Base-by-base conservation (phyloP, 1,140 invertebrate species). In the Holotrichia oblita region DNA sequence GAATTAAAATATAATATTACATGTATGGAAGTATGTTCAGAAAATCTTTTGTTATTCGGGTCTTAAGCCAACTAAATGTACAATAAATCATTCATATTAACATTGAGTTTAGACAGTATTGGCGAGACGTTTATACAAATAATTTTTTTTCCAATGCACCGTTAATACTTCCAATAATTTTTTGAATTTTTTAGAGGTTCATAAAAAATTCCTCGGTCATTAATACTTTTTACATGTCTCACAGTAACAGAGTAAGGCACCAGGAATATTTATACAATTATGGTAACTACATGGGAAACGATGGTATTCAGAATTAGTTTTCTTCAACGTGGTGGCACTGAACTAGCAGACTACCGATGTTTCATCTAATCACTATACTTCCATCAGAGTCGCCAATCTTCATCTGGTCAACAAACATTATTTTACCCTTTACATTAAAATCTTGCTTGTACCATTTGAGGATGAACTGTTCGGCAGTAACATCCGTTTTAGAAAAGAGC, bases 331-430 rank as follows among this genome's bases (percentile, higher is more conserved):
- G 83, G 85, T 85, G 85, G 85, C 85, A 85, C 85, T 85, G 83
- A 81, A 81, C 75, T 76, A 24, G 34, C 40, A 61, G 77, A 76
- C 76, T 73, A n/a, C n/a, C n/a, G n/a, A 76, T 75, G 48, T 79
- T 48, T 42, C 12, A 78, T 69, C 82, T 86, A 87, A 40, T 87
- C 86, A 74, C 82, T n/a, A n/a, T 85, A 81, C 83, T 84, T 40
- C 80, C 83, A 22, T 85, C 89, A 74, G 89, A 90, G 86, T 90
- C 89, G 79, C 88, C 90, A 99, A 98, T 95, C 88, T 97, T 97
- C 94, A 98, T 98, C 90, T 99, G 97, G 84, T 98, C 96, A 82
- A 98, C 91, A 90, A 99, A 99, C 89, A 98, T 94, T 89, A 96
- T 94, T 90, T 98, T 98, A 79, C 97, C 97, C 89, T 98, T 98